Percentiles rank a stretch among this genome's conserved stretches.
Conservation (phyloP, 2,797 vertebrate species). For the Echiichthys vipera region DNA sequence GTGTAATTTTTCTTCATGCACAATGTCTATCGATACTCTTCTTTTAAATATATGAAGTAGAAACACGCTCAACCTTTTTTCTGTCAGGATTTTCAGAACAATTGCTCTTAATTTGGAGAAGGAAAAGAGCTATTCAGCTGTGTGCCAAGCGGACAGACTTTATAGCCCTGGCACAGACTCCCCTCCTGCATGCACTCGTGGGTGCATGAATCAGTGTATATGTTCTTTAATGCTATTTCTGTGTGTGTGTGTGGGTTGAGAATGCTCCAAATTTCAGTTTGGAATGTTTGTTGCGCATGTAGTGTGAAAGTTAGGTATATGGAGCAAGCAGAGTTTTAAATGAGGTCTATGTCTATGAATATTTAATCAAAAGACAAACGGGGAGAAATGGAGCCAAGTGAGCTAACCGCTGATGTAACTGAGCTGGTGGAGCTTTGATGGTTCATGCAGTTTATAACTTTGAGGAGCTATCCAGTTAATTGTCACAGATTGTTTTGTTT, state of each 20-base stretch:
- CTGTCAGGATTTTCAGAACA: slow-evolving; percentile 4
- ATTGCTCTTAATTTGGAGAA: neutral
- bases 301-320: slow-evolving; percentile 47
- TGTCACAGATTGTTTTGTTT: slow-evolving; percentile 7
- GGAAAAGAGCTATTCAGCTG: slow-evolving; percentile 10
- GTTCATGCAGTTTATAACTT: slow-evolving; percentile 4
- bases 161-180: slow-evolving; percentile 27
- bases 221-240: slow-evolving; percentile 66
- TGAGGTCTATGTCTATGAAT: slow-evolving; percentile 49
- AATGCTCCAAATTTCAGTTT: slow-evolving; percentile 41
- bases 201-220: slow-evolving; percentile 48
- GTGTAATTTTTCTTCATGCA: neutral
- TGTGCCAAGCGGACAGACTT: slow-evolving; percentile 27
- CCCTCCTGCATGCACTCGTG: slow-evolving; percentile 38
- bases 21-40: neutral
- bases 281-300: slow-evolving; percentile 37
- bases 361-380: slow-evolving; percentile 68
- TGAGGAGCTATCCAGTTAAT: neutral
- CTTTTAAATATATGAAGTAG: neutral
- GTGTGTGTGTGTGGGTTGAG: slow-evolving; percentile 59
- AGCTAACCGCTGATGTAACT: slow-evolving; percentile 39
- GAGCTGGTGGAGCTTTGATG: slow-evolving; percentile 31
- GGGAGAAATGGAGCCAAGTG: slow-evolving; percentile 35
- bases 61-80: neutral
- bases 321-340: slow-evolving; percentile 58